A percentile compares a stretch with the other conserved stretches of the same genome.
phyloP scores from a whole-genome alignment of 1,140 invertebrate species.

The Bombus sibiricus region DNA sequence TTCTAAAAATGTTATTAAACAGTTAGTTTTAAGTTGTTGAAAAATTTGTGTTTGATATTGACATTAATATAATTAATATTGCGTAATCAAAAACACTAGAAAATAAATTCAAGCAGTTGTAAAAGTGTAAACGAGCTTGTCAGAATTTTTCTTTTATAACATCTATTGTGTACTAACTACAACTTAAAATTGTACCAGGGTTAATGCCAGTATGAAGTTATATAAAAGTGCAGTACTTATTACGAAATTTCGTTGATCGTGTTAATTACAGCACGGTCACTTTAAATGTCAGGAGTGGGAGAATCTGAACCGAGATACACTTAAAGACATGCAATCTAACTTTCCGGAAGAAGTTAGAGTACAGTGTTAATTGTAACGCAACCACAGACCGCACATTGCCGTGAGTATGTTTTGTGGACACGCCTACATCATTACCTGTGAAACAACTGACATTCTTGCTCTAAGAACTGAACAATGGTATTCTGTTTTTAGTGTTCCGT shows the following conservation, averaged over 20 bases:
- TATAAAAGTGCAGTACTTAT: neutral
- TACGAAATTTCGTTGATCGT: constrained; percentile 8
- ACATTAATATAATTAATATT: too few relatives aligned
- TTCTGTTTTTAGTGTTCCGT: constrained; percentile 55
- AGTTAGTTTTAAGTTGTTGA: too few relatives aligned
- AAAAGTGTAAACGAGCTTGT: too few relatives aligned
- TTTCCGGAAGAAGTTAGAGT: constrained; percentile 38
- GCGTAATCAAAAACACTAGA: too few relatives aligned
- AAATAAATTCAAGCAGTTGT: neutral
- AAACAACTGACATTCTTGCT: constrained; percentile 66
- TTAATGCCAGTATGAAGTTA: neutral
- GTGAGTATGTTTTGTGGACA: constrained; percentile 42
- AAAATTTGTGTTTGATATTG: too few relatives aligned
- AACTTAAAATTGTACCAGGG: neutral
- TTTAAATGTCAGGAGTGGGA: neutral
- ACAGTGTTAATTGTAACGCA: constrained; percentile 59
- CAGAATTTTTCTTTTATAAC: too few relatives aligned
- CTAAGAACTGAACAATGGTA: constrained; percentile 64
- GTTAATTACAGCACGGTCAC: neutral
- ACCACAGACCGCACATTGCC: constrained; percentile 50
- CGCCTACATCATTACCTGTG: constrained; percentile 63
- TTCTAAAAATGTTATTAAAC: too few relatives aligned
- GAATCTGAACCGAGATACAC: neutral
- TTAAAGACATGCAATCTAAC: constrained; percentile 13
- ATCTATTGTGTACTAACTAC: neutral